These are phyloP conservation scores for Gambusia affinis DNA, from an alignment of 2,113 vertebrate genomes.

Conservation along the genomic window DNA sequence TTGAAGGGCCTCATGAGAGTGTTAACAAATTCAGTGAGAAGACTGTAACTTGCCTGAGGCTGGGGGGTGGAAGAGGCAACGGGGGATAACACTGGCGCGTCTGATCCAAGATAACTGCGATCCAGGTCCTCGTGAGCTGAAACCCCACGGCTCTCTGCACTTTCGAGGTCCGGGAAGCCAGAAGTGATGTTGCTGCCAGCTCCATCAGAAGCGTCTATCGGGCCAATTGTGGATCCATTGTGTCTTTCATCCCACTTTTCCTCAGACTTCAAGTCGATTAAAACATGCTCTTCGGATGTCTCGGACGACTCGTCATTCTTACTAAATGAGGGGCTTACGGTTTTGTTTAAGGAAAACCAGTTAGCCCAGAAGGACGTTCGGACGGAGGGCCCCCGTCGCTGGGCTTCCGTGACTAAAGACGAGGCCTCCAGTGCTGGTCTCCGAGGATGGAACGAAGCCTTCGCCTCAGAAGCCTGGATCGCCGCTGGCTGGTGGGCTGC, in stretches of 20 bases:
- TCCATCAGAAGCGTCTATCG: constrained; percentile 17
- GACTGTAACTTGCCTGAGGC: constrained; percentile 62
- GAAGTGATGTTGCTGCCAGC: constrained; percentile 32
- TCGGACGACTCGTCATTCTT: constrained; percentile 71
- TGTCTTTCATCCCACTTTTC: constrained; percentile 48
- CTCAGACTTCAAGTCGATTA: constrained; percentile 68
- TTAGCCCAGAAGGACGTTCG: constrained; percentile 71
- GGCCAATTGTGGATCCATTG: not conserved
- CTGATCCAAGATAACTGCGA: constrained; percentile 27
- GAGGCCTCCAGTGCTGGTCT: constrained; percentile 31
- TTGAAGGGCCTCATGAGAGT: constrained; percentile 78
- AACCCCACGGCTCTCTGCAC: constrained; percentile 62
- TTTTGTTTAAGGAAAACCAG: constrained; percentile 63
- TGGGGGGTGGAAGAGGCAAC: constrained; percentile 55
- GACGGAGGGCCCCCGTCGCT: constrained; percentile 29
- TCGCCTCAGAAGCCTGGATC: constrained; percentile 60
- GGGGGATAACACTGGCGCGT: constrained; percentile 35
- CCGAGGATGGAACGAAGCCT: constrained; percentile 43
- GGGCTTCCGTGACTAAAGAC: constrained; percentile 45
- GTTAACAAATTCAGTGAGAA: constrained; percentile 77
- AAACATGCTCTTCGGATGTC: constrained; percentile 79
- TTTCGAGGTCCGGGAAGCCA: constrained; percentile 43
- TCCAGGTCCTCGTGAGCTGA: constrained; percentile 72
- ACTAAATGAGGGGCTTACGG: constrained; percentile 55
- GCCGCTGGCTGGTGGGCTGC: constrained; percentile 57